Conservation (phyloP, 2,888 invertebrate genomes). For the Spialia ferax region DNA sequence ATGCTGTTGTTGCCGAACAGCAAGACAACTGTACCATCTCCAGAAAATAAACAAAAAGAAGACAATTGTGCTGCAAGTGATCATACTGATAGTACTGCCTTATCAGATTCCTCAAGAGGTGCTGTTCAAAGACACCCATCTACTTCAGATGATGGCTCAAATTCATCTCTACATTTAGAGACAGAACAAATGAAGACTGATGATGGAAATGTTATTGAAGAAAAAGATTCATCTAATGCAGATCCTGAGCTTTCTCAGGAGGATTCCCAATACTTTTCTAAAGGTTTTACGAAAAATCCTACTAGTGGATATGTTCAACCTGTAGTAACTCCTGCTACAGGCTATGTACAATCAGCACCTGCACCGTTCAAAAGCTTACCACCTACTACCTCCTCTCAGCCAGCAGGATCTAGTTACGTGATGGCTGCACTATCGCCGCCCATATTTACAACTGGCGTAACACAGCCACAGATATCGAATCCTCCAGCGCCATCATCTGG, state of each 20-base stretch:
- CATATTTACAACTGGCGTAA: conserved; percentile 70
- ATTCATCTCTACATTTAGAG: conserved; percentile 73
- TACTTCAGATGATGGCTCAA: conserved; percentile 75
- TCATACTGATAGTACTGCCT: conserved; percentile 79
- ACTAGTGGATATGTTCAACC: conserved; percentile 68
- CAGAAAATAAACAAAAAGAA: conserved; percentile 69
- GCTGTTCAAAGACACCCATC: conserved; percentile 72
- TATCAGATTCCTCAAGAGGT: conserved; percentile 74
- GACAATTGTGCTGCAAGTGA: conserved; percentile 76
- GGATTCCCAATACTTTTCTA: conserved; percentile 68
- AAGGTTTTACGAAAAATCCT: conserved; percentile 69
- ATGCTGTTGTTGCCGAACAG: conserved; percentile 75
- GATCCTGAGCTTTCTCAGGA: conserved; percentile 66
- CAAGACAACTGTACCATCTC: conserved; percentile 63
- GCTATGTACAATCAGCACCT: conserved; percentile 67
- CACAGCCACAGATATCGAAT: conserved; percentile 55
- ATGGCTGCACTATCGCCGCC: conserved; percentile 76
- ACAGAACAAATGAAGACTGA: conserved; percentile 61
- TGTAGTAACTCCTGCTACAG: conserved; percentile 58
- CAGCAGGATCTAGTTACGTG: conserved; percentile 76
- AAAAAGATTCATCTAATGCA: conserved; percentile 61
- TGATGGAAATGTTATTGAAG: conserved; percentile 55
- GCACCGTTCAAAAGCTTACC: conserved; percentile 54
- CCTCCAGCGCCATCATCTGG: conserved; percentile 67
- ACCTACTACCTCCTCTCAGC: conserved; percentile 54